Conservation (phyloP, 2,113 vertebrate species). For the Pica pica region DNA sequence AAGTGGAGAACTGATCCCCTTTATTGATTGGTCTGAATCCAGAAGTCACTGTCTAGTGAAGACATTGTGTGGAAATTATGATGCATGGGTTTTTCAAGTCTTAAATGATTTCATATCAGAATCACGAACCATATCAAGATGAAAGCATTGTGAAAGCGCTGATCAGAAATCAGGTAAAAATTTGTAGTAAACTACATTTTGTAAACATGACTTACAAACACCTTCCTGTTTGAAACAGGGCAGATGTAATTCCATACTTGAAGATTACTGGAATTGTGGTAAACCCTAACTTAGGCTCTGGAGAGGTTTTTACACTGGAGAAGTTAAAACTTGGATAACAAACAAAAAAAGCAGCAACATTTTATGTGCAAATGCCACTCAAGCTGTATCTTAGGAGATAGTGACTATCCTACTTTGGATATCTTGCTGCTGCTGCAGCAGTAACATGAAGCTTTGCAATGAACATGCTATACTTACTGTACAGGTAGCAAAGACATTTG, state of each 20-base stretch:
- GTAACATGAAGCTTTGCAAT: slow-evolving; percentile 24
- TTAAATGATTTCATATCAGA: slow-evolving; percentile 67
- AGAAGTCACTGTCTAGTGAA: slow-evolving; percentile 81
- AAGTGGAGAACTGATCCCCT: slow-evolving; percentile 82
- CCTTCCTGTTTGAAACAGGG: slow-evolving; percentile 42
- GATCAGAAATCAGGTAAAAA: slow-evolving; percentile 48
- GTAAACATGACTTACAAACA: slow-evolving; percentile 48
- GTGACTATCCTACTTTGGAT: slow-evolving; percentile 2
- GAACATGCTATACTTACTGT: slow-evolving; percentile 35
- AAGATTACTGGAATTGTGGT: slow-evolving; percentile 30
- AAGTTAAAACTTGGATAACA: background rate
- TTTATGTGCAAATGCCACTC: slow-evolving; percentile 42
- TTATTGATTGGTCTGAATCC: slow-evolving; percentile 88
- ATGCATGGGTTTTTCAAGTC: slow-evolving; percentile 82
- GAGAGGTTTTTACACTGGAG: slow-evolving; percentile 30
- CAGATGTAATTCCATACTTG: slow-evolving; percentile 48
- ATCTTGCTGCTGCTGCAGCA: slow-evolving; percentile 48
- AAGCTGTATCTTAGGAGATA: slow-evolving; percentile 9
- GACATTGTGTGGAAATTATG: slow-evolving; percentile 77
- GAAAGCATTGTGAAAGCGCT: slow-evolving; percentile 51
- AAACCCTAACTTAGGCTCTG: slow-evolving; percentile 55
- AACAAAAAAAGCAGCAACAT: slow-evolving; percentile 34
- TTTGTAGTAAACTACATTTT: slow-evolving; percentile 35
- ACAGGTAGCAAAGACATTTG: slow-evolving; percentile 39
- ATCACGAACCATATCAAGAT: slow-evolving; percentile 47